These are phyloP conservation scores for Onchidella celtica DNA, from an alignment of 2,888 invertebrate genomes.

Conservation along the genomic window DNA sequence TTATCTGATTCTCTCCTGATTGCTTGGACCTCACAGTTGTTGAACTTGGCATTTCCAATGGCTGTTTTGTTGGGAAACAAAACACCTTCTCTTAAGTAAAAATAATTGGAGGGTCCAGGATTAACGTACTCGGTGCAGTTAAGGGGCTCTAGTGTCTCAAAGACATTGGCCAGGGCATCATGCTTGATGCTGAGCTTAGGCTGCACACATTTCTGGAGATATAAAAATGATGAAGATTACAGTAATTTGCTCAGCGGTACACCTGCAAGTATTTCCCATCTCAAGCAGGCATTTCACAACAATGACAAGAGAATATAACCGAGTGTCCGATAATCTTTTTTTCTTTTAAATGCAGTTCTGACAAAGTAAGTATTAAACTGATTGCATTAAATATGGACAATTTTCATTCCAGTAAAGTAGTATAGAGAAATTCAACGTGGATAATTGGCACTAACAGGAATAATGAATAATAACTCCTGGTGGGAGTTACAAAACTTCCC, in stretches of 20 bases:
- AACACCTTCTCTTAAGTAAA: constrained; percentile 58
- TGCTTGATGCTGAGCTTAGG: constrained; percentile 60
- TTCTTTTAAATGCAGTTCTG: not conserved
- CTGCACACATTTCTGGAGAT: constrained; percentile 32
- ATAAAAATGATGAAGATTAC: not conserved
- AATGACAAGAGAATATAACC: not conserved
- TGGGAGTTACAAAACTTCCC: no score
- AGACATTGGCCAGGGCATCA: constrained; percentile 65
- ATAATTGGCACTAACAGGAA: no score
- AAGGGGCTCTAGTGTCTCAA: constrained; percentile 59
- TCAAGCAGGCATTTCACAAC: no score
- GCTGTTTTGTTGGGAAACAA: constrained; percentile 58
- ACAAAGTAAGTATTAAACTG: no score
- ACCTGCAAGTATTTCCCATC: no score
- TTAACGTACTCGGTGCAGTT: constrained; percentile 63
- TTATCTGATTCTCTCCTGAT: constrained; percentile 14
- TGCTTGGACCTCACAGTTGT: constrained; percentile 7
- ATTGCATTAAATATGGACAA: no score
- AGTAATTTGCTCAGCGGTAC: no score
- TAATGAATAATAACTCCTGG: no score
- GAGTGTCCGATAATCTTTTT: not conserved
- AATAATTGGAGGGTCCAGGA: constrained; percentile 61
- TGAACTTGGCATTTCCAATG: constrained; percentile 9
- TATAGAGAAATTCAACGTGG: no score
- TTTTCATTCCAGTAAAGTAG: no score